phyloP scores from a whole-genome alignment of 2,797 vertebrate species.

The Fringilla coelebs region DNA sequence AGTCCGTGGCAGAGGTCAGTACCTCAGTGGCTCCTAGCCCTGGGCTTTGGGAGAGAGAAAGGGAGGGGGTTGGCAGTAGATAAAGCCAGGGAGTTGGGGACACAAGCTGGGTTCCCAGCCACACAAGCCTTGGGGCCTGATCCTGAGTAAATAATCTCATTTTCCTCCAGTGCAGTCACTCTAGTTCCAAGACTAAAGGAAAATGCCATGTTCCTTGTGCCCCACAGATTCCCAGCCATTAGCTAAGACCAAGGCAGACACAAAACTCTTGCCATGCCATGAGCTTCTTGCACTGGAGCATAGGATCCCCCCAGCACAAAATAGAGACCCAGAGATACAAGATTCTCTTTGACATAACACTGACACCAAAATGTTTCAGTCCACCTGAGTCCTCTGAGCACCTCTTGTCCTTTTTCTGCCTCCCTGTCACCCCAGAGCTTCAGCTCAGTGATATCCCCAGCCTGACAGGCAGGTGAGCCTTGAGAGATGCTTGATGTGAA shows the following conservation, averaged over 20 bases:
- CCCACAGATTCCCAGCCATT: accelerated
- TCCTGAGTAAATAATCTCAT: background rate
- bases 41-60: background rate
- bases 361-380: background rate
- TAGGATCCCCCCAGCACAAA: background rate
- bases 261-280: background rate
- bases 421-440: background rate
- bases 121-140: background rate
- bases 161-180: background rate
- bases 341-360: background rate
- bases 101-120: background rate
- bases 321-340: background rate
- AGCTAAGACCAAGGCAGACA: background rate
- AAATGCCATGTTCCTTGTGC: background rate
- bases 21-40: background rate
- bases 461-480: background rate
- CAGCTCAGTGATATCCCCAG: background rate
- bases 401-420: background rate
- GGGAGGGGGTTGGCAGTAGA: background rate
- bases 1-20: background rate
- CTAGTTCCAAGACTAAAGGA: background rate
- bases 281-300: background rate
- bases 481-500: background rate
- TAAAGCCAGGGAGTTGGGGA: background rate
- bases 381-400: background rate